Evolutionary conservation across 2,113 vertebrate genomes (phyloP), one percentile per base, ranked within the genome.

Genomic region (Myanophis thanlyinensis): DNA sequence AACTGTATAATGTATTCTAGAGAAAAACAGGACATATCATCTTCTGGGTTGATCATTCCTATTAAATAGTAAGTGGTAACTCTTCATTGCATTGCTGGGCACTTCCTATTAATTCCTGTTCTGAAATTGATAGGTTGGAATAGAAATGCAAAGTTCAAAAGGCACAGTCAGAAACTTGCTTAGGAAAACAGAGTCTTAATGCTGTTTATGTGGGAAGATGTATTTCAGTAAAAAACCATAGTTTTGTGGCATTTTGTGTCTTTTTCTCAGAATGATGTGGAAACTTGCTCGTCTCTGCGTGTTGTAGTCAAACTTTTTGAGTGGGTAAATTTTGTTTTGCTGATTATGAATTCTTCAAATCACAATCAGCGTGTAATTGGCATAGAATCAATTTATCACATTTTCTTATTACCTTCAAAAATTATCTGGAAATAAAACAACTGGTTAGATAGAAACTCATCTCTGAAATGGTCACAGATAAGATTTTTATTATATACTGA

Each of bases 341-440:
- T 2, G 88, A 5, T 89, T 44, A 54, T 13, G 67, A 92, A 35
- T 92, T 56, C 15, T 40, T 89, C 51, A 25, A 73, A 8, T 35
- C 30, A 40, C n/a, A 18, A 56, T 62, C 49, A 84, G 5, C 44
- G 54, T 27, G 54, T 67, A 92, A 51, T 6, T 27, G 25, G 59
- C 35, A 73, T 40, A 40, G 30, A 51, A 62, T 67, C n/a, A 15
- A 47, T 87, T 51, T 91, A n/a, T 35, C 48, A 67, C 85, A 27
- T 27, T 92, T 52, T 23, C 59, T 59, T 92, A 13, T n/a, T 27
- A 94, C 27, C 94, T 95, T 95, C 89, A 95, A 92, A 93, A 95
- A 91, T 62, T 93, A 93, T 59, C 93, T 88, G 85, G 11, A 11
- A 94, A 92, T 40, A 51, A 62, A 0, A 56, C 93, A 93, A 92